phyloP scores from a whole-genome alignment of 2,888 invertebrate species.

The Drosophila pegasa region DNA sequence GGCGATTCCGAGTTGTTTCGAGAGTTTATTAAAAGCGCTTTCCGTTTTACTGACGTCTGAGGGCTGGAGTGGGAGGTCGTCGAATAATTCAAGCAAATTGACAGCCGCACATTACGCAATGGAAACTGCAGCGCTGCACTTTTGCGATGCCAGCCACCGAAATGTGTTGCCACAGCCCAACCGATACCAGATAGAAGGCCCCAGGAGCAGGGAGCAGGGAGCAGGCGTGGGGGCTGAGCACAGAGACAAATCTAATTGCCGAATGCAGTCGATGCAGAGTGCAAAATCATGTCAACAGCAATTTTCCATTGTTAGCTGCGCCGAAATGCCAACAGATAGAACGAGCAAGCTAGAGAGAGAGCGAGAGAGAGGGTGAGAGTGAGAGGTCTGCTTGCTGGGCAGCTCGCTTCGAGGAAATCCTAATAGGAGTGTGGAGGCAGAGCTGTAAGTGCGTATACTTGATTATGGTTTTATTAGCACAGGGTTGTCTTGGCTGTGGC shows the following conservation, averaged over 20 bases:
- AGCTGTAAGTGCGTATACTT: conserved; percentile 73
- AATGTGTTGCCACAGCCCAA: conserved; percentile 35
- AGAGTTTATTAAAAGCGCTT: conserved; percentile 73
- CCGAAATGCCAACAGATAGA: conserved; percentile 21
- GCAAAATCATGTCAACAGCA: conserved; percentile 85
- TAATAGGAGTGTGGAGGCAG: conserved; percentile 21
- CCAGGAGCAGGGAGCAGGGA: background rate
- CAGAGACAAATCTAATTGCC: conserved; percentile 85
- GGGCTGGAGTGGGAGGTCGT: conserved; percentile 34
- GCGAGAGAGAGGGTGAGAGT: background rate
- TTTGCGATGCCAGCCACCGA: conserved; percentile 64
- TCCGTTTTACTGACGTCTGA: conserved; percentile 43
- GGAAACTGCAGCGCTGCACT: conserved; percentile 75
- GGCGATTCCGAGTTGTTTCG: conserved; percentile 27
- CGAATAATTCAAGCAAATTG: conserved; percentile 79
- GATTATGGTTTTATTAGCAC: conserved; percentile 78
- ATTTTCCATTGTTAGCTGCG: conserved; percentile 80
- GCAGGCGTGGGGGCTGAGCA: conserved; percentile 17
- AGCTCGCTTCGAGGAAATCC: background rate
- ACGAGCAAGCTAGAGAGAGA: background rate
- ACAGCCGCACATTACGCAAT: conserved; percentile 80
- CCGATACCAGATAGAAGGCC: conserved; percentile 25
- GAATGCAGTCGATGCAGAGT: conserved; percentile 85
- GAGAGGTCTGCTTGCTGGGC: conserved; percentile 8
- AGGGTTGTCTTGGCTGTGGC: conserved; percentile 27